phyloP scores from a whole-genome alignment of 1,140 invertebrate genomes.

The Pantala flavescens region DNA sequence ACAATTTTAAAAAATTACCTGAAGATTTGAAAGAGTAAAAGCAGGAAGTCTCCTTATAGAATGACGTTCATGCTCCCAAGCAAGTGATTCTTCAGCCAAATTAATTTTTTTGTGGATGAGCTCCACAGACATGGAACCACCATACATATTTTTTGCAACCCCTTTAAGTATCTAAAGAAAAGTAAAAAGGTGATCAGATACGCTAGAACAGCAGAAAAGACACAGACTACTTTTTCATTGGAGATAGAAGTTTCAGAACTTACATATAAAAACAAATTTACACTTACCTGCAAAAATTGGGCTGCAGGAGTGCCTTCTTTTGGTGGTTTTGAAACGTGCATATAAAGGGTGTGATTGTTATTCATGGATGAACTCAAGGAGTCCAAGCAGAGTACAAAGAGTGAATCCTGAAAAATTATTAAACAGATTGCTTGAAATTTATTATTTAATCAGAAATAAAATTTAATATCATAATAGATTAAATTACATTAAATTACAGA shows the following conservation, averaged over 20 bases:
- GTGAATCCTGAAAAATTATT: slow-evolving; percentile 57
- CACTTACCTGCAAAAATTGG: slow-evolving; percentile 52
- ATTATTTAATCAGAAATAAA: too few relatives aligned
- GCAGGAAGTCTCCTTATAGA: slow-evolving; percentile 84
- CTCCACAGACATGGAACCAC: slow-evolving; percentile 48
- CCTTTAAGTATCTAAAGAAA: slow-evolving; percentile 41
- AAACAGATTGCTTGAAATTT: too few relatives aligned
- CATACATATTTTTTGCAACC: slow-evolving; percentile 37
- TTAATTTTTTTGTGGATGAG: slow-evolving; percentile 95
- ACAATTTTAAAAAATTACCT: slow-evolving; percentile 34
- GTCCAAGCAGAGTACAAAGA: slow-evolving; percentile 88
- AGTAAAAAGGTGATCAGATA: slow-evolving; percentile 18
- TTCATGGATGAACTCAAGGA: slow-evolving; percentile 51
- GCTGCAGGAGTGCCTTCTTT: slow-evolving; percentile 68
- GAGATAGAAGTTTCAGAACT: slow-evolving; percentile 12
- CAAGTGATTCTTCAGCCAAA: slow-evolving; percentile 80
- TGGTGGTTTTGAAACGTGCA: slow-evolving; percentile 95
- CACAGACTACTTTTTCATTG: background rate
- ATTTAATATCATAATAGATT: too few relatives aligned
- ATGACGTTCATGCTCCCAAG: slow-evolving; percentile 96
- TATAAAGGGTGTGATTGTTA: slow-evolving; percentile 49
- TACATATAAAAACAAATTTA: slow-evolving; percentile 16
- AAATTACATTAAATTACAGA: too few relatives aligned
- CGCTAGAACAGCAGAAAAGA: background rate
- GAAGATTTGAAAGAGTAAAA: slow-evolving; percentile 77